phyloP scores from a whole-genome alignment of 2,797 vertebrate species.

The Arrhamphus sclerolepis region DNA sequence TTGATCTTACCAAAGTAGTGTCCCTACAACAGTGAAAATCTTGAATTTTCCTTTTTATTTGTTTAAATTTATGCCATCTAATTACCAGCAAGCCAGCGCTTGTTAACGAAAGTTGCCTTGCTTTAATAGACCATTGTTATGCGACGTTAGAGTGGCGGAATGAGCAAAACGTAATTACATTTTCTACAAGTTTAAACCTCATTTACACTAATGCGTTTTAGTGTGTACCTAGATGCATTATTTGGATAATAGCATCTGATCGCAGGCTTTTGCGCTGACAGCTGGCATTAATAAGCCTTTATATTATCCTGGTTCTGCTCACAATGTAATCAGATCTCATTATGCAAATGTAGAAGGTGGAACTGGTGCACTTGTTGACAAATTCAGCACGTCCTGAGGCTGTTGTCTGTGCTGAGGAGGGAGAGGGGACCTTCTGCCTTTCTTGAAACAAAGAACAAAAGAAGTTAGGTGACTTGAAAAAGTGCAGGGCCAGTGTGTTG shows the following conservation, averaged over 20 bases:
- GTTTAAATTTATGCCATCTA: background rate
- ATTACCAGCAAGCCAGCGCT: slow-evolving; percentile 2
- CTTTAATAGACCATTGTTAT: background rate
- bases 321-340: slow-evolving; percentile 20
- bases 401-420: background rate
- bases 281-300: slow-evolving; percentile 16
- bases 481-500: too few relatives aligned
- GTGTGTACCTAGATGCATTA: slow-evolving; percentile 8
- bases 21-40: background rate
- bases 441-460: background rate
- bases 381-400: background rate
- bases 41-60: slow-evolving; percentile 2
- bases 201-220: slow-evolving; percentile 5
- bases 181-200: background rate
- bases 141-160: background rate
- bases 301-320: slow-evolving; percentile 11
- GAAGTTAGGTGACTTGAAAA: background rate
- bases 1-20: background rate
- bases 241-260: slow-evolving; percentile 23
- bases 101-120: background rate
- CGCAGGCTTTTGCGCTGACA: slow-evolving; percentile 7
- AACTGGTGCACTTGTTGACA: slow-evolving; percentile 8
- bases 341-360: slow-evolving; percentile 26
- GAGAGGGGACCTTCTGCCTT: background rate
- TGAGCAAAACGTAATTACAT: slow-evolving; percentile 1